Conservation (phyloP, 2,113 vertebrate species). For the Pterocles orientalis region DNA sequence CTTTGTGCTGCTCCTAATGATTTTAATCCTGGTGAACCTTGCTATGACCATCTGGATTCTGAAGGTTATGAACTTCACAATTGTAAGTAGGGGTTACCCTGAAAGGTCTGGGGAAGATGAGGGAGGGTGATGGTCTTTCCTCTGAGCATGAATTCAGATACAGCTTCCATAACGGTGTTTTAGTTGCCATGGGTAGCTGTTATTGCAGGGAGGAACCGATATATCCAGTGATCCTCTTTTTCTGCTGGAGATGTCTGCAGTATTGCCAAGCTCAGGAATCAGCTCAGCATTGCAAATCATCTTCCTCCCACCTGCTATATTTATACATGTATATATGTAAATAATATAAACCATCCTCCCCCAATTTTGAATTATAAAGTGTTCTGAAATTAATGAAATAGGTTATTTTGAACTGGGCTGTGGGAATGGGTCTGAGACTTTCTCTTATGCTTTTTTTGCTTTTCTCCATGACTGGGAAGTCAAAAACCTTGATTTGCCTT, state of each 20-base stretch:
- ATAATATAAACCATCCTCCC: background rate
- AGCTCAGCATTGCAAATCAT: background rate
- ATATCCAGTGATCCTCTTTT: background rate
- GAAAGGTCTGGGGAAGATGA: background rate
- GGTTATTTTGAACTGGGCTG: background rate
- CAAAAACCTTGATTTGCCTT: background rate
- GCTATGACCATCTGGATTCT: slow-evolving; percentile 99
- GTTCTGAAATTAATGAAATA: background rate
- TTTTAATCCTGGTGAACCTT: slow-evolving; percentile 98
- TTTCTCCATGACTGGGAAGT: background rate
- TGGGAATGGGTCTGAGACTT: background rate
- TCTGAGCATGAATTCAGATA: background rate
- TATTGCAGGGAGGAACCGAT: background rate
- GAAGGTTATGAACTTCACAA: slow-evolving; percentile 99
- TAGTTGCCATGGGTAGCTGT: background rate
- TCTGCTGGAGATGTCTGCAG: background rate
- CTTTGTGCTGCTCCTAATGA: slow-evolving; percentile 98
- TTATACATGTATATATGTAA: background rate
- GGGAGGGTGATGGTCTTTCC: slow-evolving; percentile 2
- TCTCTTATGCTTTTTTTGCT: background rate
- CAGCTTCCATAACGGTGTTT: background rate
- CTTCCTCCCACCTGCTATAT: background rate
- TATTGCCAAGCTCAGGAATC: background rate
- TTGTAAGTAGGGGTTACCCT: slow-evolving; percentile 85
- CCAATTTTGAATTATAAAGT: background rate